Percentiles rank a stretch among this genome's conserved stretches.
phyloP scores from a whole-genome alignment of 2,888 invertebrate species.

The Drosophila rubida region DNA sequence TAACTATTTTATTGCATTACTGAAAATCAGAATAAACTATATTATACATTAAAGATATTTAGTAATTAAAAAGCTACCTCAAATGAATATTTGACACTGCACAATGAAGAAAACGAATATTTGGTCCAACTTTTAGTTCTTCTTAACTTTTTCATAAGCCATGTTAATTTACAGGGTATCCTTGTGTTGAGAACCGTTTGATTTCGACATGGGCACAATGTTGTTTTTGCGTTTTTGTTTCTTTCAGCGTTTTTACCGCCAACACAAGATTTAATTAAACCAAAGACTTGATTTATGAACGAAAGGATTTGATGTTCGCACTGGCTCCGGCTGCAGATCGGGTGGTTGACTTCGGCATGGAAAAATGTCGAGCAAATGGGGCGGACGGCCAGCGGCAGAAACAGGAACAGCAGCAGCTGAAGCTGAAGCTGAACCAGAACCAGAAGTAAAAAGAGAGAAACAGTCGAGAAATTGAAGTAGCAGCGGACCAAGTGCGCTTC shows the following conservation, averaged over 20 bases:
- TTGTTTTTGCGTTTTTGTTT: slow-evolving; percentile 34
- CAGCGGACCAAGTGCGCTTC: slow-evolving; percentile 35
- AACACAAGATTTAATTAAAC: slow-evolving; percentile 86
- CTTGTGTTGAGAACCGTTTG: rapidly evolving
- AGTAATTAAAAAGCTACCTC: too few species aligned
- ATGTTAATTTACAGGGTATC: slow-evolving; percentile 41
- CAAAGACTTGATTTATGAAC: slow-evolving; percentile 85
- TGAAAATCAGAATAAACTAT: too few species aligned
- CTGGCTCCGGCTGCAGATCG: slow-evolving; percentile 48
- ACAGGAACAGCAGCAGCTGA: slow-evolving; percentile 13
- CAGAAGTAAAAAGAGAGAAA: neutral
- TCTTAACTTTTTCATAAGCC: too few species aligned
- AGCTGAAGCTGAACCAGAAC: slow-evolving; percentile 17
- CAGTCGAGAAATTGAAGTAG: neutral
- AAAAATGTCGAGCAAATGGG: slow-evolving; percentile 75
- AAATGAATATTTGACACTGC: too few species aligned
- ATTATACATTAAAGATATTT: too few species aligned
- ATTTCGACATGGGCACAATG: slow-evolving; percentile 7
- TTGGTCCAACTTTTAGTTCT: neutral
- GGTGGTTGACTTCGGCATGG: slow-evolving; percentile 51
- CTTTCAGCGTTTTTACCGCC: slow-evolving; percentile 81
- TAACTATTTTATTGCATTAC: too few species aligned
- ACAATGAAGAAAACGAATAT: too few species aligned
- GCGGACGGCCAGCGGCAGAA: slow-evolving; percentile 54
- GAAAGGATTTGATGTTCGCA: slow-evolving; percentile 79